Conservation (phyloP, 1,140 invertebrate genomes). For the Sycophaga agraensis region DNA sequence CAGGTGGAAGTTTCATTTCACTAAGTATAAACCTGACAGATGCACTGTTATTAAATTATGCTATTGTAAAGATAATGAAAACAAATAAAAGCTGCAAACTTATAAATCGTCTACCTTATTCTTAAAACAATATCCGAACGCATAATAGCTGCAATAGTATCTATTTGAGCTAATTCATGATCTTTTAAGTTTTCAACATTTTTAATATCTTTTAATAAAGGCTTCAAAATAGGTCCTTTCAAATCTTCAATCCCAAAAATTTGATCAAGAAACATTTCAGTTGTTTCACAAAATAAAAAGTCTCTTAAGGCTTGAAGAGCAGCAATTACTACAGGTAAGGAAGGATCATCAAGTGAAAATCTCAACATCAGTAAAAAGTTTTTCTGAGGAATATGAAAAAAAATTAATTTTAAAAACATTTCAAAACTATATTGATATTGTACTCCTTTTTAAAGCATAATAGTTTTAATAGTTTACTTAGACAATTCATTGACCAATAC, state of each 20-base stretch:
- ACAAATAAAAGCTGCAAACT: slow-evolving; percentile 32
- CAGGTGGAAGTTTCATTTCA: slow-evolving; percentile 64
- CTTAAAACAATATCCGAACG: slow-evolving; percentile 76
- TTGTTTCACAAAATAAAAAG: slow-evolving; percentile 72
- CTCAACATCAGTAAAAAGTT: slow-evolving; percentile 78
- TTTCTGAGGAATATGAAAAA: no score
- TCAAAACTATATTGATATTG: not conserved
- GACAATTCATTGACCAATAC: slow-evolving; percentile 2
- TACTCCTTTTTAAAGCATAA: no score
- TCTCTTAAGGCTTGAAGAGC: slow-evolving; percentile 72
- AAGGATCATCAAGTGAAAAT: slow-evolving; percentile 82
- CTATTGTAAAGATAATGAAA: no score
- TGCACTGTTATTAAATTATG: no score
- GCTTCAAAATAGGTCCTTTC: slow-evolving; percentile 52
- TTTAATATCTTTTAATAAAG: slow-evolving; percentile 67
- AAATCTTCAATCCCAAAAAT: slow-evolving; percentile 62
- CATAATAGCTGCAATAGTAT: slow-evolving; percentile 71
- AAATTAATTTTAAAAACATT: no score
- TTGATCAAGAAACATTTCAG: slow-evolving; percentile 75
- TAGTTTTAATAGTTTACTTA: no score
- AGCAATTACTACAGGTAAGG: slow-evolving; percentile 70
- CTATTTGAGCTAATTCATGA: slow-evolving; percentile 77
- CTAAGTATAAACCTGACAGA: slow-evolving; percentile 68
- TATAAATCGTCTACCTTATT: slow-evolving; percentile 67
- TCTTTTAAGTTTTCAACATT: slow-evolving; percentile 75